phyloP scores from a whole-genome alignment of 2,797 vertebrate genomes.

The Microcaecilia unicolor region DNA sequence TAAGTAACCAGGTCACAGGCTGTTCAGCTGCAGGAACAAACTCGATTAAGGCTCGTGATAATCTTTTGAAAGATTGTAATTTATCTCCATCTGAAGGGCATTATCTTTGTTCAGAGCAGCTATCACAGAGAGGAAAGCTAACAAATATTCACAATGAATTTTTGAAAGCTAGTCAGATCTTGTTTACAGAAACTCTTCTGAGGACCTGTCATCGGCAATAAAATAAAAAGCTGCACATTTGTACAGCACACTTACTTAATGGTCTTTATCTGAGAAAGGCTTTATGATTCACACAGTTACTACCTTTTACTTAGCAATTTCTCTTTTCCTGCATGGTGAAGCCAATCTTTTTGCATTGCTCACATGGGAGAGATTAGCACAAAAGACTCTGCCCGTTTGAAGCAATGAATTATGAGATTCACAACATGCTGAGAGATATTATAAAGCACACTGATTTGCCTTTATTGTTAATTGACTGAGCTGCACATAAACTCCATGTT shows the following conservation, averaged over 20 bases:
- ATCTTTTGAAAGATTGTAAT: conserved; percentile 61
- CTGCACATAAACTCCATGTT: neutral
- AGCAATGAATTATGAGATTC: conserved; percentile 17
- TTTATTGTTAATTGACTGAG: conserved; percentile 19
- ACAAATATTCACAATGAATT: conserved; percentile 58
- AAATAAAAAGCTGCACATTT: conserved; percentile 47
- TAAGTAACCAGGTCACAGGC: conserved; percentile 50
- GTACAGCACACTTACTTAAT: conserved; percentile 37
- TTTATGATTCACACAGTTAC: conserved; percentile 39
- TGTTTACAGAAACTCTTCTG: conserved; percentile 39
- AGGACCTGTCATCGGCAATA: conserved; percentile 36
- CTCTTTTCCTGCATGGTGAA: conserved; percentile 19
- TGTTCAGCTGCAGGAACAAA: conserved; percentile 51
- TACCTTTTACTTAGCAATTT: conserved; percentile 43
- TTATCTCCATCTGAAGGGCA: conserved; percentile 60
- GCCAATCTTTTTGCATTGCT: conserved; percentile 28
- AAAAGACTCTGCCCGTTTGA: conserved; percentile 21
- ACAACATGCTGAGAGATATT: conserved; percentile 8
- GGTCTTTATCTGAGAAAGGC: conserved; percentile 42
- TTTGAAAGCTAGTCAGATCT: conserved; percentile 55
- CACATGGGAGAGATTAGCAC: conserved; percentile 29
- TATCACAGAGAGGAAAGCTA: conserved; percentile 50
- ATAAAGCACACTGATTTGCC: conserved; percentile 2
- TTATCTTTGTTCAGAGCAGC: conserved; percentile 53
- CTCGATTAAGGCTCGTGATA: conserved; percentile 54